Evolutionary conservation across 2,113 vertebrate genomes (phyloP), one percentile per base, ranked within the genome.

Genomic region (Podarcis raffonei): DNA sequence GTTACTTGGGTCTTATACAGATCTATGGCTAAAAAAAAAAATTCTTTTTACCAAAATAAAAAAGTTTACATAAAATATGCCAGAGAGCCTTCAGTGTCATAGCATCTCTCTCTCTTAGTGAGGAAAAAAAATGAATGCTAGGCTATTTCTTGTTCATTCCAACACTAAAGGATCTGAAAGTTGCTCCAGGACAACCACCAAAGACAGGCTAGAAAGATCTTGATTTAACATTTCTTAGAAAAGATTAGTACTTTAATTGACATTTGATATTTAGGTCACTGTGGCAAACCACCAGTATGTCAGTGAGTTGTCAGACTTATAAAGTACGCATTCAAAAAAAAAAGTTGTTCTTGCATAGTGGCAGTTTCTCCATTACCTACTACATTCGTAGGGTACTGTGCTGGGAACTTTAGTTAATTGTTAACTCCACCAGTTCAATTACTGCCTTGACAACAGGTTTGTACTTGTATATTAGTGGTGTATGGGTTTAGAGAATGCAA

Each of bases 221-320:
- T 89, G 94, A 94, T 90, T 92, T 89, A 89, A 93, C 69, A 65
- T 88, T 77, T 86, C 75, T 90, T 90, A 69, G 71, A 66, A 77
- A 85, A 27, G 80, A 78, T 87, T 89, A 93, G 75, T 90, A 78
- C 69, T 82, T 91, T 94, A 91, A 92, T 84, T 92, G 81, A 77
- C 91, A 92, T 95, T 92, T 88, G 66, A 91, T 87, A 92, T 75
- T 84, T 62, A 68, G 59, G 13, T 3, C 83, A 86, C 59, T 89
- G 87, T 93, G 81, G 72, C 35, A 77, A 91, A 78, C 78, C 25
- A 84, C 27, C 86, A 42, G 81, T 74, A 90, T 86, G 90, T 89
- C 84, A 89, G 0, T 84, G 78, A 92, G n/a, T 84, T 86, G 65
- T 92, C 86, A 92, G 77, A 35, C 48, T 83, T 85, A 82, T 22